A percentile compares a stretch with the other conserved stretches of the same genome.
These are phyloP conservation scores for Zootermopsis nevadensis DNA, from an alignment of 2,888 invertebrate species.

Conservation along the genomic window DNA sequence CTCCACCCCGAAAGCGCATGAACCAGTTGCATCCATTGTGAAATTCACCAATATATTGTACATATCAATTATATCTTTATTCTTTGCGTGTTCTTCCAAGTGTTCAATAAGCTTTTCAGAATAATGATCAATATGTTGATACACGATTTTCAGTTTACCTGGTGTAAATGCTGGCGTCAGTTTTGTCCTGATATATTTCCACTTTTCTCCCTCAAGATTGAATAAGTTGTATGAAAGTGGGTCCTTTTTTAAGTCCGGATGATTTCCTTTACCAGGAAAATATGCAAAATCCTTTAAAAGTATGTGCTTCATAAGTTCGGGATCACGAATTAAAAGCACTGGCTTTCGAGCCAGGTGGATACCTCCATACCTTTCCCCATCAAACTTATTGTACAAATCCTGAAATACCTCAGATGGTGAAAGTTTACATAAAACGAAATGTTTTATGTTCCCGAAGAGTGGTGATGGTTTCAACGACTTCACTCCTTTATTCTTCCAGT, in stretches of 20 bases:
- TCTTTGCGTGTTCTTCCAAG: not conserved
- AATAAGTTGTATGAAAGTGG: slow-evolving; percentile 11
- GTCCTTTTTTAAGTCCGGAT: not conserved
- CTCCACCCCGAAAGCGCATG: slow-evolving; percentile 18
- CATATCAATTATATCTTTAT: not conserved
- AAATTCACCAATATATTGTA: slow-evolving; percentile 1
- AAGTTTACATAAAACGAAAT: not conserved
- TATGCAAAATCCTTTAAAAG: slow-evolving; percentile 5
- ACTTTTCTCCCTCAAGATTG: slow-evolving; percentile 21
- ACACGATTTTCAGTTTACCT: slow-evolving; percentile 17
- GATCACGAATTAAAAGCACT: slow-evolving; percentile 19
- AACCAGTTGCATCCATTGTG: slow-evolving; percentile 14
- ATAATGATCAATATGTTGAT: slow-evolving; percentile 30
- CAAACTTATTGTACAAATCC: not conserved
- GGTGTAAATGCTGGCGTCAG: slow-evolving; percentile 27
- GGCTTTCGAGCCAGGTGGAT: slow-evolving; percentile 16
- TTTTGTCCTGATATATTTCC: slow-evolving; percentile 16
- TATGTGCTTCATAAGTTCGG: slow-evolving; percentile 15
- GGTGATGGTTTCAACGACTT: slow-evolving; percentile 1
- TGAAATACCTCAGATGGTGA: slow-evolving; percentile 8
- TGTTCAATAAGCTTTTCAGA: slow-evolving; percentile 25
- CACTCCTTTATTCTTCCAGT: slow-evolving; percentile 14
- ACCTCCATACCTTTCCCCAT: not conserved
- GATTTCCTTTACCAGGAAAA: slow-evolving; percentile 25
- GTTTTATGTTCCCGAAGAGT: not conserved